Conservation (phyloP, 2,888 invertebrate genomes). For the Saturnia pavonia region DNA sequence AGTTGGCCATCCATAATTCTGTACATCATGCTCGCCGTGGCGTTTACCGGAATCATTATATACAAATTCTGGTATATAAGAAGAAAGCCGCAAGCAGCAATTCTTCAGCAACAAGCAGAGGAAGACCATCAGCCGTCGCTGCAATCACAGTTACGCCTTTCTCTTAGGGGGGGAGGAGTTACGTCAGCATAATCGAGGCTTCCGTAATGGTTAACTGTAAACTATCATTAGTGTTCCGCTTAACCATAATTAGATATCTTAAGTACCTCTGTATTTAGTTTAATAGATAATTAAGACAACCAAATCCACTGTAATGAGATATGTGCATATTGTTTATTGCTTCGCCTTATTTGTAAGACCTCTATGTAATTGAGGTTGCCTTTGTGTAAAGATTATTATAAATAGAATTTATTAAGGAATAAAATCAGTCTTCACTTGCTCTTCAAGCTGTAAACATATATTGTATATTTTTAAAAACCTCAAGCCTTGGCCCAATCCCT, state of each 20-base stretch:
- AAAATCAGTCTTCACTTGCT: conserved; percentile 6
- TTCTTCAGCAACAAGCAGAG: neutral
- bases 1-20: neutral
- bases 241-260: neutral
- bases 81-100: neutral
- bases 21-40: neutral
- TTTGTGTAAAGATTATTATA: neutral
- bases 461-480: neutral
- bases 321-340: neutral
- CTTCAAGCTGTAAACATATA: conserved; percentile 1
- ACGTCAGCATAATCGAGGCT: neutral
- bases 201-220: conserved; percentile 1
- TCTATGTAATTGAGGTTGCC: neutral
- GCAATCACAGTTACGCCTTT: neutral
- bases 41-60: neutral
- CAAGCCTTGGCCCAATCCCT: neutral
- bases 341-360: conserved; percentile 1
- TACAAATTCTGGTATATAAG: neutral
- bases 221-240: neutral
- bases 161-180: conserved; percentile 3
- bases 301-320: no score
- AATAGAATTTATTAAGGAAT: neutral
- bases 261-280: neutral
- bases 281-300: neutral
- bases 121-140: neutral